Evolutionary conservation across 2,888 invertebrate genomes (phyloP).

Genomic region (Rhimphoctona megacephalus): DNA sequence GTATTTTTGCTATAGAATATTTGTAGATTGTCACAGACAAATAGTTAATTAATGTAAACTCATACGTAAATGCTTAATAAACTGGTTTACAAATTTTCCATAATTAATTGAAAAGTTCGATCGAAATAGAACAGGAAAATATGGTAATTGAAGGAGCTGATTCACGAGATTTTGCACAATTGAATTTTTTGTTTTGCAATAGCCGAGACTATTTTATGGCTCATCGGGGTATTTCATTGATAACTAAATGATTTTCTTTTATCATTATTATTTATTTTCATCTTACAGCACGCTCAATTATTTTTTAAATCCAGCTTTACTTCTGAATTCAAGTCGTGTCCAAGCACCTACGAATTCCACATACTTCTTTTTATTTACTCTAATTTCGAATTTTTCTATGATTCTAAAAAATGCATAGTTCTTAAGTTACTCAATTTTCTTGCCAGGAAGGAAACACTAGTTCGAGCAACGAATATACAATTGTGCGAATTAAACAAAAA

Average conservation of each 20-base stretch:
- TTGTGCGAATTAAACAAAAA: constrained; percentile 22
- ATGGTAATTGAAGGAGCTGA: not conserved
- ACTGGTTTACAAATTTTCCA: constrained; percentile 46
- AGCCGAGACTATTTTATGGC: constrained; percentile 11
- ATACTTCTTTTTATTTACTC: not conserved
- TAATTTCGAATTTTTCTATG: not conserved
- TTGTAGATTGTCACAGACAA: constrained; percentile 60
- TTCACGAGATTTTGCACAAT: constrained; percentile 7
- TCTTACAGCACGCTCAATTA: not conserved
- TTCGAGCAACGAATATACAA: constrained; percentile 24
- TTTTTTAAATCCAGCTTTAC: not conserved
- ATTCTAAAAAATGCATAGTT: not conserved
- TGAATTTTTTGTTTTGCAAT: not conserved
- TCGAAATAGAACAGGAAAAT: not conserved
- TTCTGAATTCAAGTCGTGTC: not conserved
- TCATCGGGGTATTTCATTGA: too few species aligned
- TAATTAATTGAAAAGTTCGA: constrained; percentile 11
- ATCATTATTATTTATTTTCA: not conserved
- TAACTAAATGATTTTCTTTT: too few species aligned
- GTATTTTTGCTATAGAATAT: constrained; percentile 74
- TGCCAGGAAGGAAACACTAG: constrained; percentile 36
- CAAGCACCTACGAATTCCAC: not conserved
- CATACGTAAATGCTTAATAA: constrained; percentile 48
- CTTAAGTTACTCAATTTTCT: constrained; percentile 26
- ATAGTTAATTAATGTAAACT: constrained; percentile 48